phyloP scores from a whole-genome alignment of 2,888 invertebrate species.

The Coelopa pilipes region DNA sequence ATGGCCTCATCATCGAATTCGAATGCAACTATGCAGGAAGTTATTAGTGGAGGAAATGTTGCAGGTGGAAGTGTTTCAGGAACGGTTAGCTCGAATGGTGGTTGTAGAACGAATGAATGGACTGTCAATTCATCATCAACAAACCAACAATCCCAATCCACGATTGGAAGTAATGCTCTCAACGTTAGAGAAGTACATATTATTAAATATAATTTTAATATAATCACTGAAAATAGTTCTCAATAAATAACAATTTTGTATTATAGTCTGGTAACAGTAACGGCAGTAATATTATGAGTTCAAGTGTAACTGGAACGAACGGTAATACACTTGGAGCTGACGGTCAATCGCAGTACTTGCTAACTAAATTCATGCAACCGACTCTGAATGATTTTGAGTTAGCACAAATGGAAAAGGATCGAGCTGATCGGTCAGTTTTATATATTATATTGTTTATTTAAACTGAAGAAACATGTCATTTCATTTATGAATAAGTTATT shows the following conservation, averaged over 20 bases:
- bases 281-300: slow-evolving; percentile 49
- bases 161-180: slow-evolving; percentile 62
- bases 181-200: slow-evolving; percentile 64
- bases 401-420: slow-evolving; percentile 70
- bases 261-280: slow-evolving; percentile 51
- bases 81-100: slow-evolving; percentile 48
- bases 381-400: slow-evolving; percentile 69
- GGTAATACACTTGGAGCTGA: slow-evolving; percentile 45
- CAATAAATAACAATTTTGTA: slow-evolving; percentile 16
- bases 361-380: slow-evolving; percentile 70
- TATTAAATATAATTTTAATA: slow-evolving; percentile 53
- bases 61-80: slow-evolving; percentile 47
- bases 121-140: slow-evolving; percentile 60
- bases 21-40: slow-evolving; percentile 69
- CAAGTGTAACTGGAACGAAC: slow-evolving; percentile 45
- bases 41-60: slow-evolving; percentile 63
- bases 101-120: slow-evolving; percentile 62
- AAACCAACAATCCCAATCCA: slow-evolving; percentile 64
- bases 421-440: slow-evolving; percentile 69
- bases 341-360: slow-evolving; percentile 61
- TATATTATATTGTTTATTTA: slow-evolving; percentile 1
- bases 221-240: no score
- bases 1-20: slow-evolving; percentile 72
- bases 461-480: not conserved
- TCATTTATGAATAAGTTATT: not conserved